Evolutionary conservation across 2,888 invertebrate genomes (phyloP).

Genomic region (Chrysomela aeneicollis): DNA sequence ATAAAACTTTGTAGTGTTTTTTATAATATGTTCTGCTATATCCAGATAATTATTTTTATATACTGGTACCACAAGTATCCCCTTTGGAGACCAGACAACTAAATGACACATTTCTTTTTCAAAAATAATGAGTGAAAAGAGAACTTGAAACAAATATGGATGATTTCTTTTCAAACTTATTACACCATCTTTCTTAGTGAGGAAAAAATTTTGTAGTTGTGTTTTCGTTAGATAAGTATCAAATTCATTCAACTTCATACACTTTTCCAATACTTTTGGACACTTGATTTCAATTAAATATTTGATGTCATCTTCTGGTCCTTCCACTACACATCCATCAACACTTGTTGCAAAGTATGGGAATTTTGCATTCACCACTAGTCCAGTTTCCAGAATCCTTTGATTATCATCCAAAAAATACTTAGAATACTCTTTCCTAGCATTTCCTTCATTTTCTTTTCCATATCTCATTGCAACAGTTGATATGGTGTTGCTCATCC

Average conservation of each 20-base stretch:
- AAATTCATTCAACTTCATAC: not conserved
- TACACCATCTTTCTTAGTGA: not conserved
- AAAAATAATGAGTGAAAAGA: conserved; percentile 1
- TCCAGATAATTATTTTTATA: not conserved
- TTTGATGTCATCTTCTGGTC: conserved; percentile 7
- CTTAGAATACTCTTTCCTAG: not conserved
- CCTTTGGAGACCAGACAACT: conserved; percentile 1
- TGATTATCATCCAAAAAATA: conserved; percentile 1
- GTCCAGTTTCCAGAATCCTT: not conserved
- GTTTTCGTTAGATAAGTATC: not conserved
- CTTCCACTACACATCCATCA: conserved; percentile 4
- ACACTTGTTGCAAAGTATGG: conserved; percentile 9
- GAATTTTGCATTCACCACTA: conserved; percentile 1
- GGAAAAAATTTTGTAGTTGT: conserved; percentile 2
- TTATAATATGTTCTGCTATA: not conserved
- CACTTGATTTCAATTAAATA: conserved; percentile 6
- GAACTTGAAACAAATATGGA: conserved; percentile 5
- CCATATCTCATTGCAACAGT: conserved; percentile 4
- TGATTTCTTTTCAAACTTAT: not conserved
- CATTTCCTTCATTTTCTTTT: conserved; percentile 1
- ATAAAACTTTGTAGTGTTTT: not conserved
- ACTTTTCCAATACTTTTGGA: conserved; percentile 8
- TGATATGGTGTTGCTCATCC: not conserved
- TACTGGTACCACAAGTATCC: conserved; percentile 2
- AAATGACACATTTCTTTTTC: conserved; percentile 6